Percentiles rank a stretch among this genome's conserved stretches.
These are phyloP conservation scores for Mobula hypostoma DNA, from an alignment of 2,113 vertebrate genomes.

Conservation along the genomic window DNA sequence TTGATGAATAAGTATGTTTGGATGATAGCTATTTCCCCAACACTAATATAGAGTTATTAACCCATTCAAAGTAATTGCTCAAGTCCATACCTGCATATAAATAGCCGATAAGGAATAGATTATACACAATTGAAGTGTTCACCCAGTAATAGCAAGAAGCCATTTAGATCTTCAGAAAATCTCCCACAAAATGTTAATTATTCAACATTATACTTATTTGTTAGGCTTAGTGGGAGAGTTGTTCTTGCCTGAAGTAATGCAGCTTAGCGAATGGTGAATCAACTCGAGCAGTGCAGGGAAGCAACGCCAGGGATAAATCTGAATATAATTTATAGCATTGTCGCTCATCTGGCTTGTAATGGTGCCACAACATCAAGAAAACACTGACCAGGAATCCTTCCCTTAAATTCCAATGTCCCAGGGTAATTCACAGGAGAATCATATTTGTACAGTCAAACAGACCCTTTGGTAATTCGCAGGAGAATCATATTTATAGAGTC, in stretches of 20 bases:
- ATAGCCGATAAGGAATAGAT: not conserved
- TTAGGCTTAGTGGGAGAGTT: not conserved
- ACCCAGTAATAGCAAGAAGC: not conserved
- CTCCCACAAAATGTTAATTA: not conserved
- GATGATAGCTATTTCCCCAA: not conserved
- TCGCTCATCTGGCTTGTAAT: not conserved
- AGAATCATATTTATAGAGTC: no score
- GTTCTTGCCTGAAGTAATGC: not conserved
- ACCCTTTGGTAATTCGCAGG: no score
- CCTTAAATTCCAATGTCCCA: no score
- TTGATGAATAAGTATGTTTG: not conserved
- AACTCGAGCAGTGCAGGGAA: not conserved
- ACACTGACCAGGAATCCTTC: no score
- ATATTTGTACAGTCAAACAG: no score
- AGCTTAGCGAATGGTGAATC: not conserved
- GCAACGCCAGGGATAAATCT: not conserved
- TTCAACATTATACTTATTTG: not conserved
- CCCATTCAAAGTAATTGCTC: not conserved
- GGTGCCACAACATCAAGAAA: not conserved
- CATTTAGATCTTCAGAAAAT: not conserved
- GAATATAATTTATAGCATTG: not conserved
- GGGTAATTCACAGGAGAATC: no score
- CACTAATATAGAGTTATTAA: not conserved
- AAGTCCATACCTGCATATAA: not conserved
- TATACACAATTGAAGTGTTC: not conserved